A percentile compares a stretch with the other conserved stretches of the same genome.
phyloP scores from a whole-genome alignment of 2,797 vertebrate genomes.

The Argya squamiceps region DNA sequence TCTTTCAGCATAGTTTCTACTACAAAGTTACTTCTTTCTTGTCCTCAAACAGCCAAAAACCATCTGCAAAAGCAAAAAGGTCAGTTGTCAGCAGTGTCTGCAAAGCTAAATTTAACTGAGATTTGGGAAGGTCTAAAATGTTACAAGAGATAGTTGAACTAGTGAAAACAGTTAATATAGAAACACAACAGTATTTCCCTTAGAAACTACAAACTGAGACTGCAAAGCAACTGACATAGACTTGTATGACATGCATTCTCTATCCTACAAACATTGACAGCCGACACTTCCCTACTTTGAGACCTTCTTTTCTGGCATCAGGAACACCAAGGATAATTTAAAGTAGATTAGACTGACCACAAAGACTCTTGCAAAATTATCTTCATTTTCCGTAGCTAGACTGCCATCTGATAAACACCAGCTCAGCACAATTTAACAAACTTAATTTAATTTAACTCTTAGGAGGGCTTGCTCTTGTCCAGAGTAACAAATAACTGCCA shows the following conservation, averaged over 20 bases:
- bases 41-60: not conserved
- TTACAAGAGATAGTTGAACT: not conserved
- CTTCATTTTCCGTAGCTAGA: not conserved
- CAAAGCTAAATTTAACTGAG: not conserved
- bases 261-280: not conserved
- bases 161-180: not conserved
- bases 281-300: not conserved
- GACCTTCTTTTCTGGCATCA: not conserved
- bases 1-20: not conserved
- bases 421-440: not conserved
- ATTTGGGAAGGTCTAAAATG: not conserved
- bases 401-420: not conserved
- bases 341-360: not conserved
- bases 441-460: not conserved
- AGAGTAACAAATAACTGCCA: not conserved
- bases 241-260: accelerated
- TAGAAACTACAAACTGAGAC: not conserved
- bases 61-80: not conserved
- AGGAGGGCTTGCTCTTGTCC: not conserved
- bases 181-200: not conserved
- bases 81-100: not conserved
- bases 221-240: not conserved
- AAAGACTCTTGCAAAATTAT: not conserved
- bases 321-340: not conserved
- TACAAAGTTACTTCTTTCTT: not conserved